Conservation (phyloP, 2,888 invertebrate species). For the Epiblema foenella region DNA sequence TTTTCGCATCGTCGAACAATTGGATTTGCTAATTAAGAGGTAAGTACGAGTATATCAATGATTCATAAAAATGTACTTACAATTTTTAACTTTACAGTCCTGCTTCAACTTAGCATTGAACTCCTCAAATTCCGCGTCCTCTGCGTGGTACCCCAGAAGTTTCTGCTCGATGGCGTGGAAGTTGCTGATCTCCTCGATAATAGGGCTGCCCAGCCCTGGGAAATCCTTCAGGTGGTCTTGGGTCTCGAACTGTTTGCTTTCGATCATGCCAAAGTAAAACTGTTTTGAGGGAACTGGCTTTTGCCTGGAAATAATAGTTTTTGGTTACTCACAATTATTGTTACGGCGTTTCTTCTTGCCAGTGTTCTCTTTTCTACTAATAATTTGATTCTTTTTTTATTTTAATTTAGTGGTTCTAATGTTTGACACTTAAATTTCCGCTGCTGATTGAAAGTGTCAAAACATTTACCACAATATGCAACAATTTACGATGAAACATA, state of each 20-base stretch:
- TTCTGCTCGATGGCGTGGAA: slow-evolving; percentile 79
- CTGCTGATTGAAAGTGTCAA: too few species aligned
- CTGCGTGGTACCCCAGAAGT: slow-evolving; percentile 73
- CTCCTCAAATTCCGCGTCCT: slow-evolving; percentile 74
- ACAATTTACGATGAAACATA: too few species aligned
- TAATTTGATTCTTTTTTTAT: too few species aligned
- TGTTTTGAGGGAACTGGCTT: slow-evolving; percentile 75
- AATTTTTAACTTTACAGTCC: slow-evolving; percentile 70
- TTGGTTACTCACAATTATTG: neutral
- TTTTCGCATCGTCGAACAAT: too few species aligned
- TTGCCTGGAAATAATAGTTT: slow-evolving; percentile 55
- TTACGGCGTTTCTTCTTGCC: too few species aligned
- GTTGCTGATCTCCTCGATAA: slow-evolving; percentile 77
- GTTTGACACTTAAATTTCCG: too few species aligned
- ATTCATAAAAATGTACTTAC: slow-evolving; percentile 56
- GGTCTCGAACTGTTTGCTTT: slow-evolving; percentile 69
- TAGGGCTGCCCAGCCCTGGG: slow-evolving; percentile 76
- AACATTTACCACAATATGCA: too few species aligned
- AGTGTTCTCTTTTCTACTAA: too few species aligned
- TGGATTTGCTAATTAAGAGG: too few species aligned
- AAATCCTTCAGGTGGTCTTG: slow-evolving; percentile 75
- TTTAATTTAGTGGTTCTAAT: too few species aligned
- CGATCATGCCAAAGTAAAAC: slow-evolving; percentile 93
- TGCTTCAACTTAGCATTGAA: slow-evolving; percentile 73
- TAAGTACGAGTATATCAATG: too few species aligned